Evolutionary conservation across 2,888 invertebrate genomes (phyloP), one percentile per base, ranked within the genome.

Genomic region (Orthosia gracilis): DNA sequence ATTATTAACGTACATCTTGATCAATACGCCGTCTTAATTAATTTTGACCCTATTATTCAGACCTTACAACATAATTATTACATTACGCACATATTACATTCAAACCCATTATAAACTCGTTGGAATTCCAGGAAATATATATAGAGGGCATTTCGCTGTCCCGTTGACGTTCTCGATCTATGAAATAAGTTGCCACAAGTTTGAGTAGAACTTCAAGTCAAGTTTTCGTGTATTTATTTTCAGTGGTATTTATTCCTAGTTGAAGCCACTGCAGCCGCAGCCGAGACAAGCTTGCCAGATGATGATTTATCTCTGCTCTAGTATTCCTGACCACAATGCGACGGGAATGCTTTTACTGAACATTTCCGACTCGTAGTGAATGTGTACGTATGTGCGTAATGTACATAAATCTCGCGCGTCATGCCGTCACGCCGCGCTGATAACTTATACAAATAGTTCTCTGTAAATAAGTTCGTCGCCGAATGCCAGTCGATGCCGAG

Each of bases 351-450:
- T 78, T 67, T 78, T 58, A 67, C 66, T 50, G 65, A 55, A 68
- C 55, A 65, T 55, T 59, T 40, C 23, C 15, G 55, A 66, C n/a
- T 79, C 45, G 23, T 18, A 65, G 74, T 68, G 62, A 78, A 73
- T 78, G 67, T 73, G 66, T 74, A n/a, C n/a, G n/a, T n/a, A n/a
- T 63, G 66, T 66, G 61, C 55, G 79, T 73, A 68, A 66, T 69
- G 52, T 66, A 69, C 78, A 74, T 78, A 69, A 79, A 78, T 74
- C 61, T 58, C 45, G 50, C 49, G 64, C 57, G 79, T 78, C 73
- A 61, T 57, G 54, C 47, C 40, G 50, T 57, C 72, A 12, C 47
- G 47, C 58, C 65, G 66, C 74, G 47, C 64, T 61, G 49, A 68
- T 73, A 73, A 78, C 69, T 69, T 62, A n/a, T 45, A 66, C 57